Base-by-base conservation (phyloP, 2,113 vertebrate genomes). In the Pteronura brasiliensis region DNA sequence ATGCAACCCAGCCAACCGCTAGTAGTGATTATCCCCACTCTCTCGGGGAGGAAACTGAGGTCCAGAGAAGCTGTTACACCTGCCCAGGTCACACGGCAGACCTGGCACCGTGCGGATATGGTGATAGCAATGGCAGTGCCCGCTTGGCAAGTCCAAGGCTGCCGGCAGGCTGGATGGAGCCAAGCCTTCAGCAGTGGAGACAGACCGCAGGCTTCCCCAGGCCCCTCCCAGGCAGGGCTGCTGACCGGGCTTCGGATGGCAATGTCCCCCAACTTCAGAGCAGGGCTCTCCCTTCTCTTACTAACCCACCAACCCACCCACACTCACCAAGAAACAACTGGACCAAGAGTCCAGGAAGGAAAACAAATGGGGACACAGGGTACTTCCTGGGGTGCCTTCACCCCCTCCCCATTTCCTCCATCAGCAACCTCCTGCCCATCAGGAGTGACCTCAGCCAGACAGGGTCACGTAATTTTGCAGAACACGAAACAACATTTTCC, bases 381-480 rank as follows among this genome's bases (percentile, higher is more conserved):
- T 2, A 10, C 80, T 74, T 93, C 83, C 61, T 71, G 80, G 77
- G 87, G 87, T 20, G 15, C 59, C n/a, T 42, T 23, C 4, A 31
- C 31, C 47, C 39, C 29, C 57, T 42, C 44, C 84, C 77, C 36
- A 14, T 80, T 88, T 90, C 74, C 61, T 77, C 76, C 42, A 15
- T 29, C 44, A 77, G 83, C 83, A 92, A 11, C 49, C 5, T 23
- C 23, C 77, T 36, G 34, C 36, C 71, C 47, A 34, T 11, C 77
- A 84, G 92, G 49, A 63, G 80, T 31, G 95, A 93, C 92, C 92
- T 74, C 93, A 83, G 83, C 71, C 10, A 13, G 63, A 74, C 63
- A 52, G 20, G 4, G 47, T 44, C 49, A 27, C 84, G 36, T 92
- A 61, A 29, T 86, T 72, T 57, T 95, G 83, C 39, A 74, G 72